Conservation (phyloP, 2,113 vertebrate species). For the Malurus melanocephalus region DNA sequence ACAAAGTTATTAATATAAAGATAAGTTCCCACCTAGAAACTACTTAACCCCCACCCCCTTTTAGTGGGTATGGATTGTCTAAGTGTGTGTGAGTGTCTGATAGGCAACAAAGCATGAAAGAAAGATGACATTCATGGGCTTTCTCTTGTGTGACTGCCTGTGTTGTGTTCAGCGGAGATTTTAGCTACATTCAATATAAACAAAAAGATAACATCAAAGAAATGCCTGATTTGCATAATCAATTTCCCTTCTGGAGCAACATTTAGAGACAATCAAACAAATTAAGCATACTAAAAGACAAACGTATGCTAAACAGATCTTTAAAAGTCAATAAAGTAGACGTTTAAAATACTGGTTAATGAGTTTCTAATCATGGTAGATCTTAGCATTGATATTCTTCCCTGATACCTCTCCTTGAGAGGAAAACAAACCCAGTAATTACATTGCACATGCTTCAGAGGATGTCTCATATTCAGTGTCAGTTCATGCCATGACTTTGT, state of each 20-base stretch:
- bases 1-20: background rate
- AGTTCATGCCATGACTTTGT: background rate
- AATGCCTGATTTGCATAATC: background rate
- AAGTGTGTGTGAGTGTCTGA: background rate
- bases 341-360: background rate
- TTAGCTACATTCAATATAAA: background rate
- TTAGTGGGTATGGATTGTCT: background rate
- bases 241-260: background rate
- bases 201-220: background rate
- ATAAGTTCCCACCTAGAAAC: background rate
- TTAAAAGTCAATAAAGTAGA: background rate
- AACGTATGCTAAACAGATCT: background rate
- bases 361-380: background rate
- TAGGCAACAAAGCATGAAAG: background rate
- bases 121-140: background rate
- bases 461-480: background rate
- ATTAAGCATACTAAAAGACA: background rate
- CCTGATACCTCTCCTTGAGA: background rate
- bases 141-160: background rate
- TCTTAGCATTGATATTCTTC: background rate
- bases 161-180: background rate
- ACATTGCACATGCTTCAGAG: background rate
- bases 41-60: accelerated
- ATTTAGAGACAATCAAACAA: background rate
- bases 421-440: background rate